Conservation (phyloP, 2,888 invertebrate species). For the Nomada fucata region DNA sequence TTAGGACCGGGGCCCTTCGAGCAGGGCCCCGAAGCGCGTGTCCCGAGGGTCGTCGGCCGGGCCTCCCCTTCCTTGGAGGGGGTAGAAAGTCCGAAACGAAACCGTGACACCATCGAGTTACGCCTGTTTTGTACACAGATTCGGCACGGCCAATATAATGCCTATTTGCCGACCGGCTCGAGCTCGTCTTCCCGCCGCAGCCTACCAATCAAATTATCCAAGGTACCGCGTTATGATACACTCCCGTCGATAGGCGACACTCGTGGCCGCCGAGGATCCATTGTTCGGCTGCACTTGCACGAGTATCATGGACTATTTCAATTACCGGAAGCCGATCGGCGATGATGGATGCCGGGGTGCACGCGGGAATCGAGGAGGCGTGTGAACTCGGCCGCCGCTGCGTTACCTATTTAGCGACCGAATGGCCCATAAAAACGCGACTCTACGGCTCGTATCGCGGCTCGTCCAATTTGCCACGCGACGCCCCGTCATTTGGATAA, state of each 20-base stretch:
- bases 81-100: conserved; percentile 26
- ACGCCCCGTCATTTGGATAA: conserved; percentile 2
- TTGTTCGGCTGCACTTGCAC: conserved; percentile 14
- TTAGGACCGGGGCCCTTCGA: conserved; percentile 35
- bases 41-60: conserved; percentile 52
- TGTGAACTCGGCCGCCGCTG: conserved; percentile 74
- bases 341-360: conserved; percentile 35
- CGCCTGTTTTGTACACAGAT: conserved; percentile 81
- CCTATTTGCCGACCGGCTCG: conserved; percentile 72
- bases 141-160: conserved; percentile 82
- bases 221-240: conserved; percentile 80
- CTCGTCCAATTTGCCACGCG: conserved; percentile 36
- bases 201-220: conserved; percentile 82
- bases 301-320: conserved; percentile 77
- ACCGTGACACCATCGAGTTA: conserved; percentile 79
- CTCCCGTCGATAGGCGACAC: conserved; percentile 33
- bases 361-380: conserved; percentile 77
- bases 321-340: conserved; percentile 70
- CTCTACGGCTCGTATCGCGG: conserved; percentile 61
- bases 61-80: conserved; percentile 5
- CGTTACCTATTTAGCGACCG: conserved; percentile 46
- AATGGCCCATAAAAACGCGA: conserved; percentile 75
- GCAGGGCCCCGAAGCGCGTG: conserved; percentile 55
- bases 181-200: conserved; percentile 60
- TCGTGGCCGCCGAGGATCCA: background rate